Evolutionary conservation across 2,113 vertebrate species (phyloP).

Genomic region (Lota lota): DNA sequence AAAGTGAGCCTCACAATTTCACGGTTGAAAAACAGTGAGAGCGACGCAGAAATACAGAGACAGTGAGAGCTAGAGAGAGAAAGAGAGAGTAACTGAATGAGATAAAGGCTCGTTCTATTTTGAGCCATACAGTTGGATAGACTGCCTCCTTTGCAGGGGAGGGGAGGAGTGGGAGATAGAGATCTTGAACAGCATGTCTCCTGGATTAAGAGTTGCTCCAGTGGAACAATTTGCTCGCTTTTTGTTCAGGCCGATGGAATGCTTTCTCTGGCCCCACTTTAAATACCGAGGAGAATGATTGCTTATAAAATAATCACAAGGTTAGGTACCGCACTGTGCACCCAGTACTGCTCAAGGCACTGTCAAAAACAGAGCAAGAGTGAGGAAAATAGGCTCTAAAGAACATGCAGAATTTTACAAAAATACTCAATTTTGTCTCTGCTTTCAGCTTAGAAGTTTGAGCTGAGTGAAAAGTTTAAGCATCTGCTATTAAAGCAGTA

Average conservation of each 20-base stretch:
- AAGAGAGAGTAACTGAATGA: not conserved
- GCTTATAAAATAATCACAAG: slow-evolving; percentile 41
- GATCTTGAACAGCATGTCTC: slow-evolving; percentile 26
- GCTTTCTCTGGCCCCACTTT: slow-evolving; percentile 23
- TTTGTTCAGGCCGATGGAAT: slow-evolving; percentile 32
- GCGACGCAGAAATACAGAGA: not conserved
- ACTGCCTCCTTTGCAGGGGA: slow-evolving; percentile 11
- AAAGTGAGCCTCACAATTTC: slow-evolving; percentile 11
- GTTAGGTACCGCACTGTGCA: slow-evolving; percentile 34
- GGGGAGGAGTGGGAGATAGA: slow-evolving; percentile 22
- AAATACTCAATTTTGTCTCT: not conserved
- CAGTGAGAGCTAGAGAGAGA: not conserved
- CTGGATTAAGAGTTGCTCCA: slow-evolving; percentile 35
- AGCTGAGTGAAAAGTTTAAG: slow-evolving; percentile 6
- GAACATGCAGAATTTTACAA: not conserved
- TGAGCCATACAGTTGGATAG: not conserved
- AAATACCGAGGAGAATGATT: slow-evolving; percentile 33
- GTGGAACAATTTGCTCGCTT: slow-evolving; percentile 36
- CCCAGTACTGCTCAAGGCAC: not conserved
- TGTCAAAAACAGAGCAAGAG: no score
- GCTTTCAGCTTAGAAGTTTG: not conserved
- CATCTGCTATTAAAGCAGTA: no score
- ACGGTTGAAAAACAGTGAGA: not conserved
- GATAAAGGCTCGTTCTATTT: slow-evolving; percentile 2
- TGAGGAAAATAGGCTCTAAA: no score